Base-by-base conservation (phyloP, 2,797 vertebrate species). In the Danio aesculapii region DNA sequence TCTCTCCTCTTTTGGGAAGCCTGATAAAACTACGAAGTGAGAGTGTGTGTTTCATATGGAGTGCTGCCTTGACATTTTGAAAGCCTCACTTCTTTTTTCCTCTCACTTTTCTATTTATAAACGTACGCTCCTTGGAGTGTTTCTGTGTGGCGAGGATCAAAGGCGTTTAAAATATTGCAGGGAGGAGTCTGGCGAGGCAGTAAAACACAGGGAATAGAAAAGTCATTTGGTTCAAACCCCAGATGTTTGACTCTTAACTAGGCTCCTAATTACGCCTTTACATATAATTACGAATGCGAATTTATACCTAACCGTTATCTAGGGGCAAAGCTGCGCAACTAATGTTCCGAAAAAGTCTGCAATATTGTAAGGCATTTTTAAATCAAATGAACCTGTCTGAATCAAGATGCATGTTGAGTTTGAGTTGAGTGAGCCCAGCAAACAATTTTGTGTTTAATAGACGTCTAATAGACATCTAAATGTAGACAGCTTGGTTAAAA, bases 71-170 rank as follows among this genome's bases (percentile, higher is more conserved):
- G 84, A 86, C 87, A 87, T 84, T 87, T 84, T 71, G 64, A 86
- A 85, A 85, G 78, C 52, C 83, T 77, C 41, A 62, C 62, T 57
- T 75, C 11, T 64, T 61, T 74, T 77, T 68, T 46, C 75, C 73
- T 68, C 78, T 81, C 75, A 64, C 83, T 73, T 81, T 83, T 87
- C 84, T 87, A 86, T 87, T 87, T 85, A 85, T 87, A 87, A 73
- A 84, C 75, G 61, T 49, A 49, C 5, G 73, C 81, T 87, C 81
- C 84, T 85, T 63, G 6, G 84, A 85, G 85, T 83, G 81, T 87
- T 87, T 83, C 85, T 81, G 79, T 39, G 67, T 84, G 83, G 77
- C 61, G 63, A 71, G 79, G 81, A 87, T 87, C 86, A 87, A 87
- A 87, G 81, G 81, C 62, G 49, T 81, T 85, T 81, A 62, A 84